These are phyloP conservation scores for Brachymystax lenok DNA, from an alignment of 2,797 vertebrate genomes.

Conservation along the genomic window DNA sequence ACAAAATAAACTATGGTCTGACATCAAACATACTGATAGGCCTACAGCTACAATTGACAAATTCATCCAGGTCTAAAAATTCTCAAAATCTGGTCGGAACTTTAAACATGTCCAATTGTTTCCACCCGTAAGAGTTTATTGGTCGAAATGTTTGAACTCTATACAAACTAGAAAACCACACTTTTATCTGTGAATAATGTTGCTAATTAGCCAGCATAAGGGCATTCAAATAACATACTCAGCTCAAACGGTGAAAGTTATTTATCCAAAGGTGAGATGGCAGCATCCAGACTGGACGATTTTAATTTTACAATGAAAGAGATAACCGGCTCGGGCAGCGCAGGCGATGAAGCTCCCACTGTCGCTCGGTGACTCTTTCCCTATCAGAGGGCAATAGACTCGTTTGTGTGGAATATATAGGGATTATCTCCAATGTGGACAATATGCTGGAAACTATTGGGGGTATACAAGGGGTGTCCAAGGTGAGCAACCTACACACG, in stretches of 20 bases:
- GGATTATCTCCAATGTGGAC: constrained; percentile 70
- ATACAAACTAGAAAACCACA: background rate
- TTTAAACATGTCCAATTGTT: constrained; percentile 21
- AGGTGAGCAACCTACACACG: constrained; percentile 65
- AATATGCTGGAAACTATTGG: constrained; percentile 84
- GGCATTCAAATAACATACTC: background rate
- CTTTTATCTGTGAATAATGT: background rate
- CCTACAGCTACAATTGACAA: no score
- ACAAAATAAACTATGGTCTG: no score
- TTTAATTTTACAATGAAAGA: constrained; percentile 61
- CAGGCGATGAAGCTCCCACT: no score
- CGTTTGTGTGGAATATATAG: constrained; percentile 89
- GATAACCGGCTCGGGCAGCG: constrained; percentile 21
- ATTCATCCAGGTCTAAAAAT: background rate
- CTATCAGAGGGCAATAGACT: constrained; percentile 59
- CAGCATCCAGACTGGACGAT: background rate
- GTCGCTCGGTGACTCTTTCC: constrained; percentile 55
- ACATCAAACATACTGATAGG: no score
- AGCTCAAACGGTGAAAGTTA: background rate
- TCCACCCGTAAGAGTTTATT: constrained; percentile 56
- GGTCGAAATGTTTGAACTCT: background rate
- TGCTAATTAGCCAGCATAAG: background rate
- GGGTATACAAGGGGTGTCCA: constrained; percentile 79
- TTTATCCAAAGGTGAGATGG: background rate
- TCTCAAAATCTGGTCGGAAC: background rate